Evolutionary conservation across 2,888 invertebrate genomes (phyloP).

Genomic region (Eristalis arbustorum): DNA sequence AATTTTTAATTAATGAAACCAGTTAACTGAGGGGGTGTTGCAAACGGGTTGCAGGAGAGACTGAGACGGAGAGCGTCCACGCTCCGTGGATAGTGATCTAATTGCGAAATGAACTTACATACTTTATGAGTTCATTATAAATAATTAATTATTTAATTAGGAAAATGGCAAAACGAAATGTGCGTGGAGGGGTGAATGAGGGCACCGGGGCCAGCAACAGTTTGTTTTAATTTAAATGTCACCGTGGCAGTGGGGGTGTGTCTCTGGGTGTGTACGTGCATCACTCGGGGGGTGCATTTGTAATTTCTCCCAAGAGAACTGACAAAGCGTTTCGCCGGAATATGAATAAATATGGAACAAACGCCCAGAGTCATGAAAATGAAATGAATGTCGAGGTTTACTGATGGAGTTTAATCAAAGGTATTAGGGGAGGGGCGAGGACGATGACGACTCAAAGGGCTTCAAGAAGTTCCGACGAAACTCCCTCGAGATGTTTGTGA

Average conservation of each 20-base stretch:
- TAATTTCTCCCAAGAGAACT: neutral
- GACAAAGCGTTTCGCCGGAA: neutral
- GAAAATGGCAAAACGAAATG: slow-evolving; percentile 25
- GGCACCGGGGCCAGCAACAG: slow-evolving; percentile 2
- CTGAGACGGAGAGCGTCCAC: too few species aligned
- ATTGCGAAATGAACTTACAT: slow-evolving; percentile 62
- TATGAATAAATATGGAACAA: neutral
- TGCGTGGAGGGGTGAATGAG: neutral
- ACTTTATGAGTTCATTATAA: slow-evolving; percentile 62
- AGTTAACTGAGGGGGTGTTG: slow-evolving; percentile 9
- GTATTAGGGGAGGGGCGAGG: neutral
- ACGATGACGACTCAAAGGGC: neutral
- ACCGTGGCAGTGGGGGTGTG: neutral
- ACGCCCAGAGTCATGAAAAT: neutral
- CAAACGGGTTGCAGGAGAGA: neutral
- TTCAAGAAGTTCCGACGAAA: neutral
- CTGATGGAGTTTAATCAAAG: neutral
- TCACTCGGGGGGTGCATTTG: neutral
- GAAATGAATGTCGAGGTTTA: neutral
- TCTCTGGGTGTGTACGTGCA: neutral
- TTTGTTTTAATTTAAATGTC: slow-evolving; percentile 39
- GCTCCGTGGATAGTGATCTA: slow-evolving; percentile 46
- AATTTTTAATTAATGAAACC: slow-evolving; percentile 67
- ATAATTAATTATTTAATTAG: slow-evolving; percentile 62
- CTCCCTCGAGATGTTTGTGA: neutral